phyloP scores from a whole-genome alignment of 2,113 vertebrate species.

The Leucosticte australis region DNA sequence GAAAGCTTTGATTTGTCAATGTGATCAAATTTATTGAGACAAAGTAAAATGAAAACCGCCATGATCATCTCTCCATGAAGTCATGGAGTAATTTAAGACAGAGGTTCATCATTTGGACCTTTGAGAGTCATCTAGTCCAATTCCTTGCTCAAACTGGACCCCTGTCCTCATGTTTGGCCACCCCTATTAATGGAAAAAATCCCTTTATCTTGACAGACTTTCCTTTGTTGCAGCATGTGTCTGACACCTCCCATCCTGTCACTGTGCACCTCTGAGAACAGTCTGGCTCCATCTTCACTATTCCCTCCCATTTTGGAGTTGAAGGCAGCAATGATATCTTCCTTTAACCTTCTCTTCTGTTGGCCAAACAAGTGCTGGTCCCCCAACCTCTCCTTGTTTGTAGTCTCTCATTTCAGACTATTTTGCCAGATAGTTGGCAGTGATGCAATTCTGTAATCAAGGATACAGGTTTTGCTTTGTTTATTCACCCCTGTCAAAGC shows the following conservation, averaged over 20 bases:
- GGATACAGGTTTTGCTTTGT: neutral
- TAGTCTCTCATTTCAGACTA: neutral
- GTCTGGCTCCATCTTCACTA: neutral
- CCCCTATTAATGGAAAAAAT: neutral
- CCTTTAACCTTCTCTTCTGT: neutral
- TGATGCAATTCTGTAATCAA: neutral
- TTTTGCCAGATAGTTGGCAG: neutral
- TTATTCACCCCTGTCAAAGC: neutral
- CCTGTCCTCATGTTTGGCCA: neutral
- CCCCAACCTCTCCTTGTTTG: neutral
- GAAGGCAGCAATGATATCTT: neutral
- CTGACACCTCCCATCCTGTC: neutral
- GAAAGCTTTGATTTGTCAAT: neutral
- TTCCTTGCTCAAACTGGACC: neutral
- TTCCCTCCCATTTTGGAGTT: neutral
- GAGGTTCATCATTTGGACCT: neutral
- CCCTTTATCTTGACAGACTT: neutral
- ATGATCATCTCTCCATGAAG: neutral
- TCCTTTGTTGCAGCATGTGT: neutral
- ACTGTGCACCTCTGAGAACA: neutral
- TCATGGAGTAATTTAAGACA: neutral
- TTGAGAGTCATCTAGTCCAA: neutral
- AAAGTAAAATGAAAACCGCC: neutral
- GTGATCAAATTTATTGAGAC: neutral
- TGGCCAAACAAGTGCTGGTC: neutral